Percentiles rank a stretch among this genome's conserved stretches.
These are phyloP conservation scores for Cochlearius cochlearius DNA, from an alignment of 2,113 vertebrate genomes.

Conservation along the genomic window DNA sequence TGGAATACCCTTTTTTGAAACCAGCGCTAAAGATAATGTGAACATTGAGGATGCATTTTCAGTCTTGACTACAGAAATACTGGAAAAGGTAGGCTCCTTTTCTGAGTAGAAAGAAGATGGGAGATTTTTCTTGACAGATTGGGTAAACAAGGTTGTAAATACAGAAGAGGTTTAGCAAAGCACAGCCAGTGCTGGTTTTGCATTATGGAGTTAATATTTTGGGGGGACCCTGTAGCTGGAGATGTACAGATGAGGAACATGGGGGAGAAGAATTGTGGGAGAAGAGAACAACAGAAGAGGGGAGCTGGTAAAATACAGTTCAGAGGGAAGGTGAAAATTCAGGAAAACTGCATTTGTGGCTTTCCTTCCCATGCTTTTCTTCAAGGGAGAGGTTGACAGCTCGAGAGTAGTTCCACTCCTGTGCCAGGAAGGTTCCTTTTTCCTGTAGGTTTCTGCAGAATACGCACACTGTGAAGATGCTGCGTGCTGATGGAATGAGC, in stretches of 20 bases:
- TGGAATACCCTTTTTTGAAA: conserved; percentile 76
- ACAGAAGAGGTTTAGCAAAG: background rate
- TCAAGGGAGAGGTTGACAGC: background rate
- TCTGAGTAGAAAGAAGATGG: background rate
- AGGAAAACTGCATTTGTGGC: background rate
- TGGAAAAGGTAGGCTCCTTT: conserved; percentile 69
- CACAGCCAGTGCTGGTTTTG: background rate
- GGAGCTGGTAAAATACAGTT: background rate
- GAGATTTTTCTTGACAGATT: background rate
- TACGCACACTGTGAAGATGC: background rate
- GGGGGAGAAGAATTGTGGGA: background rate
- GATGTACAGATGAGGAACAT: fast-evolving
- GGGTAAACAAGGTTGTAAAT: background rate
- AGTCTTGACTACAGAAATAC: conserved; percentile 62
- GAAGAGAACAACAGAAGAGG: background rate
- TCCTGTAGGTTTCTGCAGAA: background rate
- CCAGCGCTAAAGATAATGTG: conserved; percentile 74
- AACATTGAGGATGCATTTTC: conserved; percentile 75
- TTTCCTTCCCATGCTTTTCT: background rate
- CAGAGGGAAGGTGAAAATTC: background rate
- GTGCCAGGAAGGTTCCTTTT: background rate
- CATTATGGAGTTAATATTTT: background rate
- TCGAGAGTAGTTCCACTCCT: background rate
- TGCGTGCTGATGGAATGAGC: background rate
- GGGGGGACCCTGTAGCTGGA: background rate